Base-by-base conservation (phyloP, 2,888 invertebrate species). In the Labia minor region DNA sequence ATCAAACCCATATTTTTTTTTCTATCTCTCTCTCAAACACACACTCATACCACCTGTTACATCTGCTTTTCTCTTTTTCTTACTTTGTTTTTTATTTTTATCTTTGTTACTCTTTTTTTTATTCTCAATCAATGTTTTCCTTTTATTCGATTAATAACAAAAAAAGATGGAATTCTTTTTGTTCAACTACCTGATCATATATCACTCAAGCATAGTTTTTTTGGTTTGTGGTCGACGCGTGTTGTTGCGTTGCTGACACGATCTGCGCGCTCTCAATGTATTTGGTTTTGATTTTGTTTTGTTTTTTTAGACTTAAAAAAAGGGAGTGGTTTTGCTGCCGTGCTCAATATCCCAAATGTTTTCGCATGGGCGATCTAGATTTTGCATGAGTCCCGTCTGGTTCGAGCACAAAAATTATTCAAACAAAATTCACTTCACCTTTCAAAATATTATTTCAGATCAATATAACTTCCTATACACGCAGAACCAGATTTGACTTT, bases 41-140 rank as follows among this genome's bases (percentile, higher is more conserved):
- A 6, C 26, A 26, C 26, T 26, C 26, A 26, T 26, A 26, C n/a
- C n/a, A n/a, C n/a, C n/a, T n/a, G 11, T 33, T 33, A 8, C 33
- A n/a, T 49, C 16, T 49, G 3, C 49, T 14, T 49, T n/a, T 14
- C 14, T 49, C 14, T 33, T 14, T 49, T 49, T 49, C 16, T 10
- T 8, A n/a, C 49, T 49, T 74, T 65, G 37, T 64, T 65, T 63
- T 65, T 62, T 21, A 62, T 67, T 19, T 65, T 67, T 64, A 33
- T 70, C 68, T 67, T 70, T 69, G 67, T 69, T 69, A 68, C 70
- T 49, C 62, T 66, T 65, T 63, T 66, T 8, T 26, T 26, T 26
- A 26, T 21, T 67, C 61, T 63, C 64, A 37, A 63, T 67, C 69
- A 21, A 49, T 33, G 6, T 33, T 33, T 11, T 33, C 33, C 33